Evolutionary conservation across 2,888 invertebrate genomes (phyloP).

Genomic region (Mylabris sibirica): DNA sequence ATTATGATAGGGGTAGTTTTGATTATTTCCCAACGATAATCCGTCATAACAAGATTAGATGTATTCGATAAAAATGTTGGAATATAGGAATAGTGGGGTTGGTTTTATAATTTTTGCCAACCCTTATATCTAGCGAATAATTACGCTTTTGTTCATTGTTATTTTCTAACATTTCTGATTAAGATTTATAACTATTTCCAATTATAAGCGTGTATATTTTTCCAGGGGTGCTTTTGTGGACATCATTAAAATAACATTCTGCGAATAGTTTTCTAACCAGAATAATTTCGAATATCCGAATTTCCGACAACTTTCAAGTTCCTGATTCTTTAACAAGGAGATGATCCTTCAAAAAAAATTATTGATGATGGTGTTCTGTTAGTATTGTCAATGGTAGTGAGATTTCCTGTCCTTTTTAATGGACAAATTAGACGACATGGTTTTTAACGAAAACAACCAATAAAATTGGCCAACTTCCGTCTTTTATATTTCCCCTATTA

Average conservation of each 20-base stretch:
- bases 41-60: constrained; percentile 39
- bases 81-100: constrained; percentile 23
- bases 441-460: constrained; percentile 20
- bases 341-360: constrained; percentile 1
- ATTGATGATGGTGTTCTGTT: not conserved
- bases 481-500: not conserved
- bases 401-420: constrained; percentile 32
- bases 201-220: constrained; percentile 1
- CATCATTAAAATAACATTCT: constrained; percentile 38
- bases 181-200: constrained; percentile 18
- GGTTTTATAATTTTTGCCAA: not conserved
- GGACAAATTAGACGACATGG: constrained; percentile 24
- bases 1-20: constrained; percentile 44
- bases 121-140: constrained; percentile 10
- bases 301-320: constrained; percentile 34
- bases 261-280: constrained; percentile 26
- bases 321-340: constrained; percentile 5
- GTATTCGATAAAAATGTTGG: constrained; percentile 38
- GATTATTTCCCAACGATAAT: constrained; percentile 32
- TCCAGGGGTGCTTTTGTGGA: constrained; percentile 13
- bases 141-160: not conserved
- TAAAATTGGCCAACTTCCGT: not conserved
- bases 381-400: constrained; percentile 9
- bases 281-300: constrained; percentile 28
- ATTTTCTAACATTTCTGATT: not conserved